A percentile compares a stretch with the other conserved stretches of the same genome.
Conservation (phyloP, 2,113 vertebrate genomes). For the Atherinomorus stipes region DNA sequence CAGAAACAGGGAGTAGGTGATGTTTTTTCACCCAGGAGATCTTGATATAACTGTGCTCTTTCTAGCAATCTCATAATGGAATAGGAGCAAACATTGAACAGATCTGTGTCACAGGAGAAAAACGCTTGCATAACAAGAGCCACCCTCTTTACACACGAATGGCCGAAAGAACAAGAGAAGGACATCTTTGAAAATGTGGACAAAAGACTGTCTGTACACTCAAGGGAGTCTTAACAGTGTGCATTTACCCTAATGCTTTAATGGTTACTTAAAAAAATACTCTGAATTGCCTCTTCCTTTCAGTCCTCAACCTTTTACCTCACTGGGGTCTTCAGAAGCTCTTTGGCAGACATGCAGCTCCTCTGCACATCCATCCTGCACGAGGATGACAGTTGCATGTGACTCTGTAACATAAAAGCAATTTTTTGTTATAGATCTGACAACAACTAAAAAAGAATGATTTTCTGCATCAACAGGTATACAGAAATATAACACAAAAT, state of each 20-base stretch:
- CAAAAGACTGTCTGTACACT: slow-evolving; percentile 64
- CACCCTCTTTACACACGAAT: slow-evolving; percentile 17
- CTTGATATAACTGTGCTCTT: slow-evolving; percentile 24
- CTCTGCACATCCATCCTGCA: slow-evolving; percentile 1
- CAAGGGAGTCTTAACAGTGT: slow-evolving; percentile 32
- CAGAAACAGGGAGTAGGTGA: slow-evolving; percentile 25
- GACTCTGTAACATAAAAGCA: not conserved
- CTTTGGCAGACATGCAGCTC: not conserved
- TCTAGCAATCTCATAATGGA: slow-evolving; percentile 25
- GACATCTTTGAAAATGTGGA: slow-evolving; percentile 44
- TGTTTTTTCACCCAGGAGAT: slow-evolving; percentile 55
- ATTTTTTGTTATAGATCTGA: not conserved
- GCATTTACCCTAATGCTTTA: slow-evolving; percentile 2
- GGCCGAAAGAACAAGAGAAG: slow-evolving; percentile 16
- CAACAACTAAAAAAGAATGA: slow-evolving; percentile 3
- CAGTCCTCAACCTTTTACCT: not conserved
- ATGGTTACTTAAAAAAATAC: not conserved
- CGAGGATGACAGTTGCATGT: not conserved
- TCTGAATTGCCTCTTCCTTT: not conserved
- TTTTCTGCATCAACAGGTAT: not conserved
- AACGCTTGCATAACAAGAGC: slow-evolving; percentile 58
- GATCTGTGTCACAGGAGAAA: slow-evolving; percentile 41
- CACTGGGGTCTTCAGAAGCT: not conserved
- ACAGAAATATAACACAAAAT: not conserved
- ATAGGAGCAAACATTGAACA: slow-evolving; percentile 33